Base-by-base conservation (phyloP, 2,888 invertebrate genomes). In the Caenorhabditis japonica region DNA sequence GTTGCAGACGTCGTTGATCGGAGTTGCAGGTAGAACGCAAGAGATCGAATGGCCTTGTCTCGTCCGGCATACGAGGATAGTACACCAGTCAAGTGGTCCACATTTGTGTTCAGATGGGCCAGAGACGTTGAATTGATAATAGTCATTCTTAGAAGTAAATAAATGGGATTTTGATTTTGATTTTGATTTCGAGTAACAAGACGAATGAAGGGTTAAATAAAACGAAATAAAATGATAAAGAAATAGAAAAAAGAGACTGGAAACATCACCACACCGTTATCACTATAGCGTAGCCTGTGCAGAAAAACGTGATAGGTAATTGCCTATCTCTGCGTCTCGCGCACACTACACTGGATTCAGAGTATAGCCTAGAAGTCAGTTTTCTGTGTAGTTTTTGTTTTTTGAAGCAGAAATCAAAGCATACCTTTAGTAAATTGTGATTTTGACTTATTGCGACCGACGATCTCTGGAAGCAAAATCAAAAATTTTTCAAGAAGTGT, bases 11-110 rank as follows among this genome's bases (percentile, higher is more conserved):
- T 62, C 21, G 79, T 68, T 64, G 74, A 53, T 56, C 60, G 51
- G 4, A 81, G 59, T 62, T 76, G 74, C 8, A 78, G 73, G 49
- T 71, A 76, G 58, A 81, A 81, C 17, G 79, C 79, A 8, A 81
- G 49, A 5, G 81, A 77, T 49, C 81, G 69, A n/a, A 81, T 53
- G 4, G 77, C 77, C 68, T 81, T 81, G 47, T 81, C 81, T 55
- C 81, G 56, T 58, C 81, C 81, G 5, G 77, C 75, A 64, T 81
- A 80, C 3, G 78, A 69, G 27, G 62, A 47, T 8, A 80, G 66
- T 7, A 78, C 78, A 36, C 61, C 56, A 5, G 70, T 62, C 23
- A 78, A 36, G 10, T 62, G 62, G 55, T 81, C 81, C 8, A 80
- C 34, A 56, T 61, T 61, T 0, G 62, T 64, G 49, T 64, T 64